Percentiles rank a stretch among this genome's conserved stretches.
These are phyloP conservation scores for Sinelater perroti DNA, from an alignment of 2,888 invertebrate genomes.

Conservation along the genomic window DNA sequence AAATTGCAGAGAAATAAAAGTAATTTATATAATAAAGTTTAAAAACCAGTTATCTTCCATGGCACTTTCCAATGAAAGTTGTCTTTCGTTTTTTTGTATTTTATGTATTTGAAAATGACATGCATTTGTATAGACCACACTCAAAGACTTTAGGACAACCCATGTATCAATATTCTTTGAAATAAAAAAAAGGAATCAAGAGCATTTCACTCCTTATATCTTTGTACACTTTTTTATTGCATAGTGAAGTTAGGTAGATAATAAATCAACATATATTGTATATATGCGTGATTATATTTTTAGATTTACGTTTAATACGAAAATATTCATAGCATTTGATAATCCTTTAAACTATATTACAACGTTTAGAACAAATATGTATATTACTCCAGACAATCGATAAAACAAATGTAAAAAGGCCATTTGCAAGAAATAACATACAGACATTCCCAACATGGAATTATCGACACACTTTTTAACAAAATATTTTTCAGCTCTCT, in stretches of 20 bases:
- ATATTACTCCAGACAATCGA: conserved; percentile 51
- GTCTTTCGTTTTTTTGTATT: too few species aligned
- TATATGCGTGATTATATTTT: conserved; percentile 61
- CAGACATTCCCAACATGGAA: conserved; percentile 56
- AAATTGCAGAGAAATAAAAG: too few species aligned
- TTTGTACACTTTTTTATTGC: too few species aligned
- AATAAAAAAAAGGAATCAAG: too few species aligned
- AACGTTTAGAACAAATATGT: conserved; percentile 59
- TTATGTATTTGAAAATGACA: too few species aligned
- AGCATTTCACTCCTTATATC: too few species aligned
- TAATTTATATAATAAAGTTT: too few species aligned
- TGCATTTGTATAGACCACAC: too few species aligned
- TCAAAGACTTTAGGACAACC: too few species aligned
- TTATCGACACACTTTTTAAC: conserved; percentile 55
- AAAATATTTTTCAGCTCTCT: conserved; percentile 59
- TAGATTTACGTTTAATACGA: conserved; percentile 60
- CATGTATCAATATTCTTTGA: too few species aligned
- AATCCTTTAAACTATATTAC: conserved; percentile 60
- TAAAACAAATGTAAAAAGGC: conserved; percentile 48
- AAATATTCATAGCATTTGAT: conserved; percentile 61
- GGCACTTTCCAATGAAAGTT: too few species aligned
- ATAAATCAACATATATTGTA: conserved; percentile 42
- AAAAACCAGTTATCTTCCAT: too few species aligned
- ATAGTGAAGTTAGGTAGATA: conserved; percentile 19
- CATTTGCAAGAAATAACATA: conserved; percentile 55